phyloP scores from a whole-genome alignment of 2,797 vertebrate genomes.

The Eurystomus glaucurus region DNA sequence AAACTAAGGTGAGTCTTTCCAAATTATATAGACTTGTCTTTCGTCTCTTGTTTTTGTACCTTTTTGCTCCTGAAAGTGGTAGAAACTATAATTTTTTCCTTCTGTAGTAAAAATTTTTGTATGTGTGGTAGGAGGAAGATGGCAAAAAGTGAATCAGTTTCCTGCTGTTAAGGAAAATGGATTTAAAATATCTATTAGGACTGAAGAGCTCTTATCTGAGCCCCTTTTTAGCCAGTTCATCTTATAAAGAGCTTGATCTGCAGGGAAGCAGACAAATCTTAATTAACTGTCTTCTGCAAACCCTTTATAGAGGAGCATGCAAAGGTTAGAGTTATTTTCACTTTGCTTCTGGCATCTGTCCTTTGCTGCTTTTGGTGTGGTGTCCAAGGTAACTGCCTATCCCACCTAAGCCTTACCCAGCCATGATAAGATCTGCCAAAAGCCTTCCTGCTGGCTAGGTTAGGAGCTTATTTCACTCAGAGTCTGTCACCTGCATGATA shows the following conservation, averaged over 20 bases:
- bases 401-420: not conserved
- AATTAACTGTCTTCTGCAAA: not conserved
- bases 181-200: constrained; percentile 6
- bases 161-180: not conserved
- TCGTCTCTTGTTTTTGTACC: not conserved
- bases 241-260: not conserved
- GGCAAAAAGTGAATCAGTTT: not conserved
- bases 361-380: not conserved
- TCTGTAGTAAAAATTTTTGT: not conserved
- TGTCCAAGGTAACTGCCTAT: not conserved
- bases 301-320: not conserved
- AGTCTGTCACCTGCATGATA: not conserved
- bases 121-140: not conserved
- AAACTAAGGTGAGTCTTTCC: not conserved
- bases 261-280: not conserved
- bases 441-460: not conserved
- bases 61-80: not conserved
- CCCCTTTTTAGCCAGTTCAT: not conserved
- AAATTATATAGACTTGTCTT: not conserved
- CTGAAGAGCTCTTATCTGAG: not conserved
- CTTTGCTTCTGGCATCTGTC: not conserved
- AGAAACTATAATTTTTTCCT: not conserved
- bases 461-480: not conserved
- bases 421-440: not conserved
- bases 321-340: not conserved